These are phyloP conservation scores for Mesochorus sp. DNA, from an alignment of 2,888 invertebrate genomes.

Conservation along the genomic window DNA sequence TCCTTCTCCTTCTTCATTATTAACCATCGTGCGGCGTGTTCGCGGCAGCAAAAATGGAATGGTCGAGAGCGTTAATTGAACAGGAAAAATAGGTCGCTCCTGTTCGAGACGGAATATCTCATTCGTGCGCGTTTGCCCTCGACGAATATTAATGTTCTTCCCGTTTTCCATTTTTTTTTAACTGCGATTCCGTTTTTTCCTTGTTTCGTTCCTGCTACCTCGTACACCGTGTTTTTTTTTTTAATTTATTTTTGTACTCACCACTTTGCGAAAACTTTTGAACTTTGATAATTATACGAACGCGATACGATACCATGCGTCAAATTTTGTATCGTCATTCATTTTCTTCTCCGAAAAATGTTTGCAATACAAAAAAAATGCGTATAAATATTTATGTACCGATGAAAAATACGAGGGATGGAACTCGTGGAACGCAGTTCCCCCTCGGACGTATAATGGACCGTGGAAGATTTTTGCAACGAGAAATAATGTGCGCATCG, in stretches of 20 bases:
- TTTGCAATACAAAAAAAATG: conserved; percentile 26
- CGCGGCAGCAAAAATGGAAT: conserved; percentile 35
- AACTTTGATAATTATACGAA: conserved; percentile 39
- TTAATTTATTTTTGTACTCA: background rate
- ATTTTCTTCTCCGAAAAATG: background rate
- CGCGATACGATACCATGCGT: conserved; percentile 33
- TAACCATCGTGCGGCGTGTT: conserved; percentile 38
- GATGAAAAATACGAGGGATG: background rate
- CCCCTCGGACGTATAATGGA: background rate
- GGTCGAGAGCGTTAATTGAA: conserved; percentile 58
- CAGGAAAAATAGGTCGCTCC: conserved; percentile 60
- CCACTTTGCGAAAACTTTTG: conserved; percentile 8
- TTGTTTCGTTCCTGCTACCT: conserved; percentile 4
- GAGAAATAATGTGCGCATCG: conserved; percentile 20
- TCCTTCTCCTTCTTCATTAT: conserved; percentile 27
- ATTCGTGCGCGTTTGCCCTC: conserved; percentile 39
- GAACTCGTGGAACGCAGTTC: background rate
- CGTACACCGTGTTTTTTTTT: background rate
- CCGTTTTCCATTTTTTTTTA: conserved; percentile 34
- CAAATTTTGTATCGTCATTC: conserved; percentile 20
- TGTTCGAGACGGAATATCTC: conserved; percentile 60
- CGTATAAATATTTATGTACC: background rate
- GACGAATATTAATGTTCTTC: conserved; percentile 64
- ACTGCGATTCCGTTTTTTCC: conserved; percentile 25
- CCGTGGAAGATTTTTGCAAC: background rate